Conservation (phyloP, 2,797 vertebrate genomes). For the Parauchenoglanis punctatus region DNA sequence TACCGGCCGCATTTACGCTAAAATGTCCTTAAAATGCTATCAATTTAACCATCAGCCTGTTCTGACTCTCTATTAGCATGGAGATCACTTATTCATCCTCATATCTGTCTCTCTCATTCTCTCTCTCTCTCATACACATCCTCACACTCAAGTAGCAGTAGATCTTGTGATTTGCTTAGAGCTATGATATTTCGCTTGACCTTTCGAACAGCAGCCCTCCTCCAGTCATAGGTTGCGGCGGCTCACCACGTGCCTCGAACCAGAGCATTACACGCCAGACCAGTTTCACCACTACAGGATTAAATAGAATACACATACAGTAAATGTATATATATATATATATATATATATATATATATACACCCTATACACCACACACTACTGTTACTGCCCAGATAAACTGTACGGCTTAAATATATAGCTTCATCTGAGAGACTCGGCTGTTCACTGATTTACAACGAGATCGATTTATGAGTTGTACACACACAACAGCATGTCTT, state of each 20-base stretch:
- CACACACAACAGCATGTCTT: background rate
- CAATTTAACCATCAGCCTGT: background rate
- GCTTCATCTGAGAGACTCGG: background rate
- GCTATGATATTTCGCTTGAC: conserved; percentile 74
- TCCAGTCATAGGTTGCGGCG: conserved; percentile 77
- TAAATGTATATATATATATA: background rate
- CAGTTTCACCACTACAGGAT: background rate
- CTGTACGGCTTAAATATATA: background rate
- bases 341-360: background rate
- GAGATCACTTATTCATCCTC: background rate
- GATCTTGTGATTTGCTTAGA: conserved; percentile 81
- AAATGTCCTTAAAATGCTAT: background rate
- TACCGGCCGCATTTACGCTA: background rate
- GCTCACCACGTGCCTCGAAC: conserved; percentile 69
- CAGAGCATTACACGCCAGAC: background rate
- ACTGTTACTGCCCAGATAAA: background rate
- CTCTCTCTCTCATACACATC: conserved; percentile 39
- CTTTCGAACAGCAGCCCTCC: conserved; percentile 74
- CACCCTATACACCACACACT: background rate
- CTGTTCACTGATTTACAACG: background rate
- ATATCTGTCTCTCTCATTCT: conserved; percentile 46
- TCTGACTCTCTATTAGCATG: background rate
- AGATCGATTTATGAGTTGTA: background rate
- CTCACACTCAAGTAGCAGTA: conserved; percentile 35
- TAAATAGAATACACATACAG: background rate